Evolutionary conservation across 1,140 invertebrate genomes (phyloP).

Genomic region (Nasonia giraulti): DNA sequence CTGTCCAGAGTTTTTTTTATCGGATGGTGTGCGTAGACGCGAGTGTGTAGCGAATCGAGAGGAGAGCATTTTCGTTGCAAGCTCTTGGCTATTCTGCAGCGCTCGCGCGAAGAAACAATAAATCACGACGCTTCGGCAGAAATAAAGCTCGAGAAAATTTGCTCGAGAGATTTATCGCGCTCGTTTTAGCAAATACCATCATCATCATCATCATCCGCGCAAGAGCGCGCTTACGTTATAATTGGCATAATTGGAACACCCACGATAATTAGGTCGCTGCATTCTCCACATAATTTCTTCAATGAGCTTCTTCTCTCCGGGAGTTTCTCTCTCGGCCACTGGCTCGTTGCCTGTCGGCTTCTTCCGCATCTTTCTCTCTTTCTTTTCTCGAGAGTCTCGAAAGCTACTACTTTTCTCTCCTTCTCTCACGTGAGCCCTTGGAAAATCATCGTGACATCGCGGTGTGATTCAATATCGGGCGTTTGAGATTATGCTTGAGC

Average conservation of each 20-base stretch:
- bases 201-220: background rate
- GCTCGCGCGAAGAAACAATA: background rate
- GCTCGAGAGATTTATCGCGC: background rate
- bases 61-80: too few species aligned
- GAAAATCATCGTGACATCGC: too few species aligned
- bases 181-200: background rate
- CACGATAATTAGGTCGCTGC: background rate
- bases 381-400: background rate
- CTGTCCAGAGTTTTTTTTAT: background rate
- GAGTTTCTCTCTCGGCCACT: background rate
- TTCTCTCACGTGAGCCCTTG: too few species aligned
- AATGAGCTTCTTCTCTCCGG: background rate
- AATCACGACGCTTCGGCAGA: background rate
- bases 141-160: background rate
- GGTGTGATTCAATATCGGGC: too few species aligned
- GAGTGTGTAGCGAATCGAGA: too few species aligned
- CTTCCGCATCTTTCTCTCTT: background rate
- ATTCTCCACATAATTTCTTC: slow-evolving; percentile 1
- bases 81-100: too few species aligned
- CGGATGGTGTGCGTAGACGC: too few species aligned
- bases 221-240: background rate
- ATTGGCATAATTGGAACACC: background rate
- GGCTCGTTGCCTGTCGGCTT: background rate
- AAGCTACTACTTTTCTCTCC: background rate
- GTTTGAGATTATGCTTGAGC: too few species aligned